These are phyloP conservation scores for Axinella damicornis DNA, from an alignment of 37 sponge, comb jelly and placozoan species.

Conservation along the genomic window DNA sequence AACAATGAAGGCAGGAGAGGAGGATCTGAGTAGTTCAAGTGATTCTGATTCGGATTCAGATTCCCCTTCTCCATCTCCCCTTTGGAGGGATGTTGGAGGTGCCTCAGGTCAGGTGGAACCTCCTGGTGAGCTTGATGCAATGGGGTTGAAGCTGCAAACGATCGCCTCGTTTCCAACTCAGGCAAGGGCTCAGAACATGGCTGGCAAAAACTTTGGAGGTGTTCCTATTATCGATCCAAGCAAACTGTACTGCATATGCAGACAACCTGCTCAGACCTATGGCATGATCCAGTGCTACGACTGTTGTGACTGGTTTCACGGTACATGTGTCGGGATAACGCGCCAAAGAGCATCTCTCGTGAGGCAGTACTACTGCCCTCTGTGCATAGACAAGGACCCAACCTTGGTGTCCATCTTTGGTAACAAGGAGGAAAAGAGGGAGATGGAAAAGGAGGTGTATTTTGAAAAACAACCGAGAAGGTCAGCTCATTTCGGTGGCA, in stretches of 20 bases:
- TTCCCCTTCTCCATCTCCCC: too few relatives aligned
- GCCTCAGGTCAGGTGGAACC: too few relatives aligned
- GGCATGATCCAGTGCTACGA: conserved; percentile 65
- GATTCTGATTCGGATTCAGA: not conserved
- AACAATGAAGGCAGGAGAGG: not conserved
- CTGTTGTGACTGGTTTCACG: conserved; percentile 76
- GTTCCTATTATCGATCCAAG: not conserved
- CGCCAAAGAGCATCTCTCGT: conserved; percentile 45
- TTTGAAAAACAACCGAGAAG: not conserved
- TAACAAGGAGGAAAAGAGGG: not conserved
- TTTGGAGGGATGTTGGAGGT: too few relatives aligned
- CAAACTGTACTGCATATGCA: conserved; percentile 47
- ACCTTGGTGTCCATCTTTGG: conserved; percentile 40
- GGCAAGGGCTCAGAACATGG: too few relatives aligned
- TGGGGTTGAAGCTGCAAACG: too few relatives aligned
- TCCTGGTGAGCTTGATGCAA: too few relatives aligned
- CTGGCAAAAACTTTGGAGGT: not conserved
- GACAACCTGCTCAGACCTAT: conserved; percentile 3
- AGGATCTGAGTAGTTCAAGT: conserved; percentile 1
- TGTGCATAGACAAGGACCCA: conserved; percentile 59
- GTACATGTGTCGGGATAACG: conserved; percentile 76
- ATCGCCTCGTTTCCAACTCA: too few relatives aligned
- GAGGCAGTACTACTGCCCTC: conserved; percentile 68
- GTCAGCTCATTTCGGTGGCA: too few relatives aligned
- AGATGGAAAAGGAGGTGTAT: not conserved